Conservation (phyloP, 2,888 invertebrate species). For the Perizoma flavofasciatum region DNA sequence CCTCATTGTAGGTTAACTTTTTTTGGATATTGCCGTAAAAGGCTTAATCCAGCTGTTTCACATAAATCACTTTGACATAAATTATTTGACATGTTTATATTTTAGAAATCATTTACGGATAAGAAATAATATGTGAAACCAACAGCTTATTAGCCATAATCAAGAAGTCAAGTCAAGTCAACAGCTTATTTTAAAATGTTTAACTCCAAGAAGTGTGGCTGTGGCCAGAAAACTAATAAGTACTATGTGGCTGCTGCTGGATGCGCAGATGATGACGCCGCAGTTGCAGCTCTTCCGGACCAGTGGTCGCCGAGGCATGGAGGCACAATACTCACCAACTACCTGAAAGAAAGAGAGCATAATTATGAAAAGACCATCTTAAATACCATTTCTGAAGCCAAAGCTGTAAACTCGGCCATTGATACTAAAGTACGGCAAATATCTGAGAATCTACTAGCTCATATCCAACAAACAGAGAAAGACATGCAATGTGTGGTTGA, state of each 20-base stretch:
- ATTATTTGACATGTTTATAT: constrained; percentile 9
- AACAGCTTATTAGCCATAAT: too few relatives aligned
- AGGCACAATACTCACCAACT: constrained; percentile 60
- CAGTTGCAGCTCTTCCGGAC: constrained; percentile 63
- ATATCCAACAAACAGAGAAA: constrained; percentile 58
- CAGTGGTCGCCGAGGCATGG: constrained; percentile 60
- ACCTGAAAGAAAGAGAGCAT: constrained; percentile 57
- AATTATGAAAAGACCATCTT: constrained; percentile 49
- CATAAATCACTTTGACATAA: too few relatives aligned
- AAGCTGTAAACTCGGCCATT: constrained; percentile 51
- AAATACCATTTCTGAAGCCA: constrained; percentile 47
- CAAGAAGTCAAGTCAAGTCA: not conserved
- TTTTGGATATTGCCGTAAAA: too few relatives aligned
- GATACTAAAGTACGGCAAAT: constrained; percentile 56
- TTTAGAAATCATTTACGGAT: constrained; percentile 1
- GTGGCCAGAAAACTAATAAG: constrained; percentile 12
- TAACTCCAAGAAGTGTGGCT: constrained; percentile 14
- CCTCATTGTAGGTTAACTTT: too few relatives aligned
- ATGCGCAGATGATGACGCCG: constrained; percentile 60
- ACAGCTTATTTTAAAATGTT: constrained; percentile 1
- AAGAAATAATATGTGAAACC: not conserved
- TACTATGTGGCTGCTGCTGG: constrained; percentile 47
- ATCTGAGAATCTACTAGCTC: constrained; percentile 53
- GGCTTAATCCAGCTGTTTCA: too few relatives aligned
- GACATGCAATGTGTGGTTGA: constrained; percentile 57